A percentile compares a stretch with the other conserved stretches of the same genome.
Conservation (phyloP, 1,140 invertebrate genomes). For the Neotoxoptera formosana region DNA sequence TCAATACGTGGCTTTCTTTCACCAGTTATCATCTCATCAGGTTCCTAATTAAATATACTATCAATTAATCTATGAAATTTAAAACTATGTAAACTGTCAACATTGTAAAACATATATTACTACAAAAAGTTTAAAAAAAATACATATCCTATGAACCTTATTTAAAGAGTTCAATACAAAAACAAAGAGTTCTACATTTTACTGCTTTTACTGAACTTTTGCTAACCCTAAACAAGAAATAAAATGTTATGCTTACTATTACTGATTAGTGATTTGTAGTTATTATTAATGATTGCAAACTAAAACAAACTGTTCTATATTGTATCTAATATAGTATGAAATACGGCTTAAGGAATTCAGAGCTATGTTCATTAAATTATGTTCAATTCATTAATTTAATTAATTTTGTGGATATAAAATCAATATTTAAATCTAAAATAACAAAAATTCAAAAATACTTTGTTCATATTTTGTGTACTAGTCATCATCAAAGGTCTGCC, state of each 20-base stretch:
- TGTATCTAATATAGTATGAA: not conserved
- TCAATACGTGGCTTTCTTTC: slow-evolving; percentile 98
- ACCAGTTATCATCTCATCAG: slow-evolving; percentile 94
- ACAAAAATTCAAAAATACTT: slow-evolving; percentile 65
- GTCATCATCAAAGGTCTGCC: slow-evolving; percentile 95
- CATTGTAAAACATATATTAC: not conserved
- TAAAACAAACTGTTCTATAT: not conserved
- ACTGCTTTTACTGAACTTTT: not conserved
- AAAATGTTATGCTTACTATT: not conserved
- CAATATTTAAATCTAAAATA: not conserved
- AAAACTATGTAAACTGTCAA: not conserved
- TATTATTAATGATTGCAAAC: not conserved
- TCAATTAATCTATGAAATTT: not conserved
- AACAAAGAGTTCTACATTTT: not conserved
- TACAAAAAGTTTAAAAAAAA: not conserved
- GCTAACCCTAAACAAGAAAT: not conserved
- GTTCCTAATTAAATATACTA: slow-evolving; percentile 67
- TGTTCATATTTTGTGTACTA: slow-evolving; percentile 93
- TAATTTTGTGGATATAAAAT: not conserved
- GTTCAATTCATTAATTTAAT: not conserved
- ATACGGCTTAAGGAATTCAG: not conserved
- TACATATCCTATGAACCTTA: not conserved
- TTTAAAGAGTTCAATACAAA: not conserved
- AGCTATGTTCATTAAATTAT: not conserved
- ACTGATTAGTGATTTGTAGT: not conserved